Base-by-base conservation (phyloP, 2,888 invertebrate genomes). In the Hyles lineata region DNA sequence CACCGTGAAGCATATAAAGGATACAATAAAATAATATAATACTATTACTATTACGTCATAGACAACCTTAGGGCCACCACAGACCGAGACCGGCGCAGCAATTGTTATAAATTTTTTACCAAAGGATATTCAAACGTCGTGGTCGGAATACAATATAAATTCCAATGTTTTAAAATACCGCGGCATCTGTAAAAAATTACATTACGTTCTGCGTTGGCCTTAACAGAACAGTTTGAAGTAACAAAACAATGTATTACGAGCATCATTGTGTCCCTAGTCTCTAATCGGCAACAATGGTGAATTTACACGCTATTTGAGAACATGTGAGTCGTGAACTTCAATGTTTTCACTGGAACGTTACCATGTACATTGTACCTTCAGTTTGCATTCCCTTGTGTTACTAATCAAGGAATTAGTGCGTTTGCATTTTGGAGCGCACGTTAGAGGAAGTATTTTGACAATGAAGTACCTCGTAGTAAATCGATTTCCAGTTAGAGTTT, bases 201-300 rank as follows among this genome's bases (percentile, higher is more conserved):
- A 29, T 2, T 29, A 3, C 29, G 29, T 29, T 29, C 29, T 29
- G 29, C 29, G 0, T 7, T 21, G 15, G 21, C 19, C 35, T n/a
- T 43, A 50, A 5, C 15, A 50, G 21, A 43, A 67, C 21, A 7
- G 23, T 50, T 2, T 43, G 23, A 50, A 23, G 50, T 25, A 17
- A 23, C 50, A 50, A 50, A 67, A 67, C 67, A 67, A 67, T 15
- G 67, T 67, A 1, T 23, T 32, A 62, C 62, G 23, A 7, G 50
- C 50, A 32, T 67, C 43, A 50, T 67, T 67, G 23, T 21, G 15
- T 21, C n/a, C 21, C n/a, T 21, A 11, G 15, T 21, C n/a, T 8
- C n/a, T 21, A 11, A 4, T 17, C n/a, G 21, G n/a, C 23, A 67
- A 67, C 67, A 50, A 67, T 50, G 67, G 67, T 23, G 15, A 50